These are phyloP conservation scores for Danio albolineatus DNA, from an alignment of 2,797 vertebrate species.

Conservation along the genomic window DNA sequence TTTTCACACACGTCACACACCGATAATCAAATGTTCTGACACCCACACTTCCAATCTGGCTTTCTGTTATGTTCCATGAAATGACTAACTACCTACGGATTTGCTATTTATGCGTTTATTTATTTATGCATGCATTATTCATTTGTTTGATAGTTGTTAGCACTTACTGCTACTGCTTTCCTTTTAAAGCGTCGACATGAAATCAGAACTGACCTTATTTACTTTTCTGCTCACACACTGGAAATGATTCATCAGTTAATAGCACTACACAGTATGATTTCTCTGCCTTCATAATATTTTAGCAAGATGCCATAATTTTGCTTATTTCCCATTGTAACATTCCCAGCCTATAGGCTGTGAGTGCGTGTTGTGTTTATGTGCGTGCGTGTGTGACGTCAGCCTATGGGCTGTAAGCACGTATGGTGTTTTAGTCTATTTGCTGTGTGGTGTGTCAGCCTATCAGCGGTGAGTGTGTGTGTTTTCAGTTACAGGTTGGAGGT, in stretches of 20 bases:
- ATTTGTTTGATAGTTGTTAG: slow-evolving; percentile 3
- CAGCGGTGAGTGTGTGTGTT: too few relatives aligned
- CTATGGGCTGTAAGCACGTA: too few relatives aligned
- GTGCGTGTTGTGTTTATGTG: too few relatives aligned
- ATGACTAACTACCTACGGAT: slow-evolving; percentile 27
- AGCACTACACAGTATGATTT: neutral
- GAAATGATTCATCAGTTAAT: neutral
- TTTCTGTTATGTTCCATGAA: slow-evolving; percentile 23
- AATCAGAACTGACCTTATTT: slow-evolving; percentile 11
- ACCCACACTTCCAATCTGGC: slow-evolving; percentile 45
- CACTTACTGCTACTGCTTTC: slow-evolving; percentile 8
- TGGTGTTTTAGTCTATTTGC: too few relatives aligned
- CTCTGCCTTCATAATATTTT: neutral
- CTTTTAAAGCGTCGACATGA: neutral
- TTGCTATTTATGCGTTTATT: slow-evolving; percentile 3
- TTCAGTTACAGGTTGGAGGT: too few relatives aligned
- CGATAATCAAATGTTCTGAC: slow-evolving; percentile 40
- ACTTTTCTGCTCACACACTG: slow-evolving; percentile 12
- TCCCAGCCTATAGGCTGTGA: too few relatives aligned
- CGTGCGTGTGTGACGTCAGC: too few relatives aligned
- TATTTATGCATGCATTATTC: slow-evolving; percentile 13
- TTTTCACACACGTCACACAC: slow-evolving; percentile 37
- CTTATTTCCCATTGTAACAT: too few relatives aligned
- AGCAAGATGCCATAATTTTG: neutral
- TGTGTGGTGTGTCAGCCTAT: too few relatives aligned